phyloP scores from a whole-genome alignment of 2,888 invertebrate species.

The Pachydiplax longipennis region DNA sequence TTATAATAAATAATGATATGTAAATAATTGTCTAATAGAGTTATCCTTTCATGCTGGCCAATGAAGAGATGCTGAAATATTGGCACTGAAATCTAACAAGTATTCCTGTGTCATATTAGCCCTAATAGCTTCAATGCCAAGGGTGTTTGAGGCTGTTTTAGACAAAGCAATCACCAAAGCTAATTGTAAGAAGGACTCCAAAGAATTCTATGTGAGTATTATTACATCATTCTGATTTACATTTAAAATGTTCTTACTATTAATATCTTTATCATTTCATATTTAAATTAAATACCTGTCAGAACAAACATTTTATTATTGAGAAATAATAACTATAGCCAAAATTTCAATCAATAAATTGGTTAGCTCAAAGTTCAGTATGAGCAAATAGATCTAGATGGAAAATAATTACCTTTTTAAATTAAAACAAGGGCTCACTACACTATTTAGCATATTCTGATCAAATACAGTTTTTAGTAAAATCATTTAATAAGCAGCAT shows the following conservation, averaged over 20 bases:
- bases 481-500: not conserved
- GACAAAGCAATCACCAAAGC: slow-evolving; percentile 84
- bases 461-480: too few species aligned
- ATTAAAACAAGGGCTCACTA: too few species aligned
- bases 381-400: too few species aligned
- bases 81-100: slow-evolving; percentile 76
- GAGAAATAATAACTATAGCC: too few species aligned
- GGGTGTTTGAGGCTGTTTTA: slow-evolving; percentile 81
- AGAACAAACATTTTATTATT: too few species aligned
- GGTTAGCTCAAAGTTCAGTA: too few species aligned
- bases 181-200: slow-evolving; percentile 84
- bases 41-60: not conserved
- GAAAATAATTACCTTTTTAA: too few species aligned
- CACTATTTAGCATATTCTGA: too few species aligned
- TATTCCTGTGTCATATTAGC: slow-evolving; percentile 82
- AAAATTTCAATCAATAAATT: too few species aligned
- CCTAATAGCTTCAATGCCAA: slow-evolving; percentile 80
- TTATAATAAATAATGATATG: not conserved
- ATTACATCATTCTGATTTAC: not conserved
- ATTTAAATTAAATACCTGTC: too few species aligned
- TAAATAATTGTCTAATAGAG: not conserved
- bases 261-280: too few species aligned
- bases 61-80: slow-evolving; percentile 75
- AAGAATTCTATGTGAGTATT: slow-evolving; percentile 78
- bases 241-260: not conserved